phyloP scores from a whole-genome alignment of 2,888 invertebrate genomes.

The Camponotus fellah region DNA sequence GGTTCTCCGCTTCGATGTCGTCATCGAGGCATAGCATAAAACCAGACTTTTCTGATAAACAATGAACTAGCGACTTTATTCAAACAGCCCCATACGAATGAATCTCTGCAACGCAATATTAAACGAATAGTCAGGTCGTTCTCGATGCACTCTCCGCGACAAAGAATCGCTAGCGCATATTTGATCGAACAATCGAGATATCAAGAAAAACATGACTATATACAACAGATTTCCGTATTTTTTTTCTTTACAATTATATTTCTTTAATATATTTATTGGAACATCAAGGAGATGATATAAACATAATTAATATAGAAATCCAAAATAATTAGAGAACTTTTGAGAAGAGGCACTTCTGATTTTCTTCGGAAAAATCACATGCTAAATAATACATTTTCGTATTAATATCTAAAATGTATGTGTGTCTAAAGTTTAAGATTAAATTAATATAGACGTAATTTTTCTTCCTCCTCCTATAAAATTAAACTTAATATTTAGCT shows the following conservation, averaged over 20 bases:
- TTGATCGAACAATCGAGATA: neutral
- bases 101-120: slow-evolving; percentile 14
- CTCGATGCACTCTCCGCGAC: neutral
- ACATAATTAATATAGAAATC: neutral
- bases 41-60: slow-evolving; percentile 51
- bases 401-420: neutral
- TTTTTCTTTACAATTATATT: neutral
- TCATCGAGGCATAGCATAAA: slow-evolving; percentile 58
- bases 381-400: neutral
- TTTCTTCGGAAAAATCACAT: neutral
- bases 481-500: neutral
- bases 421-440: neutral
- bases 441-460: neutral
- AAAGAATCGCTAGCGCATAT: slow-evolving; percentile 6
- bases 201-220: neutral
- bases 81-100: neutral
- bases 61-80: slow-evolving; percentile 54
- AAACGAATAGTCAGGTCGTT: neutral
- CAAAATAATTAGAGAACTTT: neutral
- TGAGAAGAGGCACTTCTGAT: neutral
- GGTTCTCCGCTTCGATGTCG: slow-evolving; percentile 44
- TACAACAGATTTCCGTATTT: neutral
- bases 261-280: neutral
- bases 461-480: neutral
- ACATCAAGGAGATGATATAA: neutral